Base-by-base conservation (phyloP, 1,140 invertebrate species). In the Drosophila mayri region DNA sequence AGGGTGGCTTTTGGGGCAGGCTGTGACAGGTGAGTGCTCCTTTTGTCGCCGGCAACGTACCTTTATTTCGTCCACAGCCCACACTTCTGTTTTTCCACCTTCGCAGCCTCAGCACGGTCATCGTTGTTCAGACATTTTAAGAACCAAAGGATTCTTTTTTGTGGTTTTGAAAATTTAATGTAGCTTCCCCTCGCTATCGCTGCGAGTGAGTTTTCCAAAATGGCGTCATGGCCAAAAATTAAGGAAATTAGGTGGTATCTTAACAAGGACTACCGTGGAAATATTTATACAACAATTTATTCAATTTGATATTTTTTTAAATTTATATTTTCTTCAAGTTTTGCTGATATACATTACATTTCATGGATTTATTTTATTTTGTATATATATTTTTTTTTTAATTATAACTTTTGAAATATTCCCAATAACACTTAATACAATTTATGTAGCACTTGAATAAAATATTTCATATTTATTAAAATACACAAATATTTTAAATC, bases 81-180 rank as follows among this genome's bases (percentile, higher is more conserved):
- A 8, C 47, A 10, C 37, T n/a, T 9, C 14, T 4, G 22, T 22
- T 9, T 16, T 28, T 64, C 52, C 43, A 22, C 2, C 5, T 38
- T 43, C 54, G 11, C 43, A 43, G 22, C 70, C 41, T 57, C 40
- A 20, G 7, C 77, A 59, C 30, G 38, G 59, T 55, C 67, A 63
- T n/a, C 49, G 35, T 88, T 88, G 84, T 90, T 77, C 65, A 81
- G 86, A 90, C 86, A 90, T 90, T 90, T 90, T 86, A 90, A 81
- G 85, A 90, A 73, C 61, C 86, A 70, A 86, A 86, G 86, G 82
- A 90, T 90, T 90, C 76, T 80, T 77, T 77, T 84, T 90, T 79
- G 76, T 76, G 80, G 73, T 75, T 68, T 79, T 84, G 55, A 75
- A 78, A 72, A 81, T 78, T 84, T 81, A 88, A 88, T 88, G 80